phyloP scores from a whole-genome alignment of 2,113 vertebrate genomes.

The Tetrao urogallus region DNA sequence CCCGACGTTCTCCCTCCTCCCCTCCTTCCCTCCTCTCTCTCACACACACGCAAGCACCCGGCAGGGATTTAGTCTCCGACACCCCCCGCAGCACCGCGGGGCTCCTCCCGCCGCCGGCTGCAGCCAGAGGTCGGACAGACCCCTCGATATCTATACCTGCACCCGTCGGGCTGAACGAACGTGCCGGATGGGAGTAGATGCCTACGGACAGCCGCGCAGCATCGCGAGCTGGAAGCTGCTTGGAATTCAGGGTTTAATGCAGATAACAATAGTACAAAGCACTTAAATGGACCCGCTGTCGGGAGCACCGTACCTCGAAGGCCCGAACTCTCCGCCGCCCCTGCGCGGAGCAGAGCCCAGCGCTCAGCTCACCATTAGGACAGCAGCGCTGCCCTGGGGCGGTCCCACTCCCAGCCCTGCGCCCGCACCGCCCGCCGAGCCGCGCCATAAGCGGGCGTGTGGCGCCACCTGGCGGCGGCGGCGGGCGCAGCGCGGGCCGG shows the following conservation, averaged over 20 bases:
- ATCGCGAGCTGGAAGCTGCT: not conserved
- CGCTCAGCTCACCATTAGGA: not conserved
- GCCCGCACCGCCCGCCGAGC: not conserved
- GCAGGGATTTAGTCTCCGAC: not conserved
- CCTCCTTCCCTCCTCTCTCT: not conserved
- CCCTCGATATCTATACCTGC: too few species aligned
- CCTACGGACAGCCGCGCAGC: not conserved
- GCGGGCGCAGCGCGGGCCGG: too few species aligned
- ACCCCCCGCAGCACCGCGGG: not conserved
- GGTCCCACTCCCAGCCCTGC: not conserved
- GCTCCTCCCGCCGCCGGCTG: not conserved
- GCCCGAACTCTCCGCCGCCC: not conserved
- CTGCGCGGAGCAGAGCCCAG: not conserved
- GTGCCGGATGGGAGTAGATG: not conserved
- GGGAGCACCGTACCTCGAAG: not conserved
- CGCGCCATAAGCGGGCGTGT: not conserved
- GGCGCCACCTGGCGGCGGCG: constrained; percentile 67
- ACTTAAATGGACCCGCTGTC: not conserved
- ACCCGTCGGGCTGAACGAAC: not conserved
- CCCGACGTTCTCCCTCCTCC: constrained; percentile 69
- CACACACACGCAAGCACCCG: not conserved
- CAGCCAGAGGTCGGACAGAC: not conserved
- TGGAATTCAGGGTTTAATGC: not conserved
- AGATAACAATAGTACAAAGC: too few species aligned
- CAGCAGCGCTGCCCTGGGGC: not conserved